Evolutionary conservation across 2,888 invertebrate species (phyloP).

Genomic region (Trichopria drosophilae): DNA sequence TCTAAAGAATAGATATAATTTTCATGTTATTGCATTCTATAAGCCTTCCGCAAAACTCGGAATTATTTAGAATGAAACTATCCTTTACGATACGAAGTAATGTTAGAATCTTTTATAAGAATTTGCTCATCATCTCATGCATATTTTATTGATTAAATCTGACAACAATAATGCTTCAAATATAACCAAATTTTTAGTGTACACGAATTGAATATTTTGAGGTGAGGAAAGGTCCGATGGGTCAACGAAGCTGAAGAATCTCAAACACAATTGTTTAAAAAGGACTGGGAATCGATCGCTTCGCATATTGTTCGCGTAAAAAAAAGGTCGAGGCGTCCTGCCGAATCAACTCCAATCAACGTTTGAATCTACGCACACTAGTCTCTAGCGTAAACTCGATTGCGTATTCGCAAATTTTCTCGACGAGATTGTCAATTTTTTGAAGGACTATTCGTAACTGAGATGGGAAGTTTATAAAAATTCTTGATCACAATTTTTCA

Average conservation of each 20-base stretch:
- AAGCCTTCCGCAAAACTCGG: no score
- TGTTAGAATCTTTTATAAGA: no score
- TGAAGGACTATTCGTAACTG: constrained; percentile 21
- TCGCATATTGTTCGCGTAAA: constrained; percentile 44
- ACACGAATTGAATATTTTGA: not conserved
- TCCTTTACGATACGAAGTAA: no score
- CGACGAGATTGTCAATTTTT: constrained; percentile 49
- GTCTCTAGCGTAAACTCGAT: constrained; percentile 50
- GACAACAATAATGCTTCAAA: no score
- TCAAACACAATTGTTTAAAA: constrained; percentile 37
- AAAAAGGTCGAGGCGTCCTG: constrained; percentile 41
- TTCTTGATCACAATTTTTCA: no score
- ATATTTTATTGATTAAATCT: no score
- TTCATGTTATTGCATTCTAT: no score
- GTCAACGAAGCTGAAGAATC: constrained; percentile 5
- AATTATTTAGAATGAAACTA: no score
- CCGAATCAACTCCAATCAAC: constrained; percentile 50
- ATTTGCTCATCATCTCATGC: no score
- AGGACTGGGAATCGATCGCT: constrained; percentile 39
- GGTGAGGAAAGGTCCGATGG: not conserved
- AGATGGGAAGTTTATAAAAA: no score
- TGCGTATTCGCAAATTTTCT: constrained; percentile 44
- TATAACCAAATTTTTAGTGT: not conserved
- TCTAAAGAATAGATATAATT: no score
- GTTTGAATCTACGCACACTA: constrained; percentile 38